A percentile compares a stretch with the other conserved stretches of the same genome.
These are phyloP conservation scores for Sthenelais limicola DNA, from an alignment of 2,888 invertebrate species.

Conservation along the genomic window DNA sequence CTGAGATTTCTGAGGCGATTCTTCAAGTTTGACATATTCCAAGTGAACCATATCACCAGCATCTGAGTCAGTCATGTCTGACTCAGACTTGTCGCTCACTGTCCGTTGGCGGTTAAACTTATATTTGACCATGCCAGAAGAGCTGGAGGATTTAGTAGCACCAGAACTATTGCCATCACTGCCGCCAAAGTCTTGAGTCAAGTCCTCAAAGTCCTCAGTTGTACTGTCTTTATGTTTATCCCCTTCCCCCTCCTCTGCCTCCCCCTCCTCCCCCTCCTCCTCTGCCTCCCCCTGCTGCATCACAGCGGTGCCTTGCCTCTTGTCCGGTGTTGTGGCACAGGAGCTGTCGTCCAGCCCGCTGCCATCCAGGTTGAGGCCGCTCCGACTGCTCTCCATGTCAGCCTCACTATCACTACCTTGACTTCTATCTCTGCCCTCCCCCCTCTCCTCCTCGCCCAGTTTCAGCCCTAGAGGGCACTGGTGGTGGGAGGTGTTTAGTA, in stretches of 20 bases:
- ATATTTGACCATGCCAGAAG: too few relatives aligned
- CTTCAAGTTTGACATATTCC: slow-evolving; percentile 26
- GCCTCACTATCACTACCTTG: slow-evolving; percentile 1
- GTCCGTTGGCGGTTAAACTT: background rate
- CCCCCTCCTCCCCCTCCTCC: too few relatives aligned
- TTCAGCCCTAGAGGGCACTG: slow-evolving; percentile 52
- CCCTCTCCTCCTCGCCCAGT: background rate
- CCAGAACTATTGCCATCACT: too few relatives aligned
- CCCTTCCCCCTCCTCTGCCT: too few relatives aligned
- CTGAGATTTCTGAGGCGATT: background rate
- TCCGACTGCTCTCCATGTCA: slow-evolving; percentile 16
- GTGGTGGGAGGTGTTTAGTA: slow-evolving; percentile 56
- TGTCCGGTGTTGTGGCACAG: slow-evolving; percentile 9
- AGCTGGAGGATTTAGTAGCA: too few relatives aligned
- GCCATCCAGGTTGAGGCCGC: background rate
- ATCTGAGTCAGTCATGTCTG: slow-evolving; percentile 29
- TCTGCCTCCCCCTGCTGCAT: too few relatives aligned
- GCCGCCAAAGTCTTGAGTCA: too few relatives aligned
- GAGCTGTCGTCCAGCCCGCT: slow-evolving; percentile 27
- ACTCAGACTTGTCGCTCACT: slow-evolving; percentile 12
- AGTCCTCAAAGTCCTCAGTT: too few relatives aligned
- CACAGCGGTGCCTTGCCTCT: too few relatives aligned
- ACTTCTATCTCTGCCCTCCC: slow-evolving; percentile 3
- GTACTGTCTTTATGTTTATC: too few relatives aligned
- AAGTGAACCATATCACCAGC: slow-evolving; percentile 20